Base-by-base conservation (phyloP, 2,888 invertebrate species). In the Zhengitettix transpicula region DNA sequence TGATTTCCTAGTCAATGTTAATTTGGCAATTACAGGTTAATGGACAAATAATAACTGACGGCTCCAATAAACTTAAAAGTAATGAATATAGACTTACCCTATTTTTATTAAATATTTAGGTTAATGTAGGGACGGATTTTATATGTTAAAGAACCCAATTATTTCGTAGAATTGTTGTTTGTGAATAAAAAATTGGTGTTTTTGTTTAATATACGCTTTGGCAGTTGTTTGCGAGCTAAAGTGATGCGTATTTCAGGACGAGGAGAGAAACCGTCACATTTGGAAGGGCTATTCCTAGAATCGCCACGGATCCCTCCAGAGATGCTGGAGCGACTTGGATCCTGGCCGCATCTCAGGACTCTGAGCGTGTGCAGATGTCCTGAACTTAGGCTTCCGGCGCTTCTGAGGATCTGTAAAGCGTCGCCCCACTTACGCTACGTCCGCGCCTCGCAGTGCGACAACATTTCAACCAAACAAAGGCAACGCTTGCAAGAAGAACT, bases 211-310 rank as follows among this genome's bases (percentile, higher is more conserved):
- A 28, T 28, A 5, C 7, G 28, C 7, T 28, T n/a, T n/a, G n/a
- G n/a, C n/a, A n/a, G n/a, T n/a, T n/a, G n/a, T n/a, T n/a, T n/a
- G n/a, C n/a, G 53, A 15, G 10, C 15, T 52, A 52, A 10, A 52
- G 17, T 52, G 10, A 1, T 44, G 17, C 55, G 57, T 44, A 42
- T 41, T 42, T 41, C 55, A 57, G 47, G 47, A 8, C 47, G 14
- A 5, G 54, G 44, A 40, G 60, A 61, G 51, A 58, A 62, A 16
- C 52, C 60, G 16, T 56, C 55, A 11, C 41, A 61, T n/a, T 61
- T 69, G n/a, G 65, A 67, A 52, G 68, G 67, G 1, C 42, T 69
- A 9, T 68, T 68, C 58, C 63, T 69, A 11, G 69, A 69, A 59
- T 68, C 67, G 1, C 69, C 69, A 1, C 60, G 69, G 41, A 66